These are phyloP conservation scores for Willisornis vidua DNA, from an alignment of 2,113 vertebrate genomes.

Conservation along the genomic window DNA sequence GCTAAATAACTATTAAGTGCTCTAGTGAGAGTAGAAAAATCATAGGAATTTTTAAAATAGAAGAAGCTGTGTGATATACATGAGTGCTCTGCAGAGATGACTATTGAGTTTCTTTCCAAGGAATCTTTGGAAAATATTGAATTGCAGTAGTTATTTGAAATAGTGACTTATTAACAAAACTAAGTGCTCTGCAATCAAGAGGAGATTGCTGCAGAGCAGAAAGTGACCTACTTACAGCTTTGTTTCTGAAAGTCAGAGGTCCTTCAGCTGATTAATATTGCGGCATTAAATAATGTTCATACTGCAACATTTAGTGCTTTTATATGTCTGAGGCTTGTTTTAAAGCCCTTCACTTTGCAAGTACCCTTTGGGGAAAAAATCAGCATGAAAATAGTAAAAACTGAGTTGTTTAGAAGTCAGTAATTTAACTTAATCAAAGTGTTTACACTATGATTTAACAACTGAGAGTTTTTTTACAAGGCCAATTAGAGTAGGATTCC, in stretches of 20 bases:
- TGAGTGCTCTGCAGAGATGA: background rate
- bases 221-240: background rate
- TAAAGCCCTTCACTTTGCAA: background rate
- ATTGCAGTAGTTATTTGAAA: background rate
- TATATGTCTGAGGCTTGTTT: background rate
- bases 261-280: background rate
- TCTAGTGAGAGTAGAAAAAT: background rate
- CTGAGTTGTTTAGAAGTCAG: background rate
- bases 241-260: constrained; percentile 13
- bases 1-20: background rate
- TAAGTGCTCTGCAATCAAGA: background rate
- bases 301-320: background rate
- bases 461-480: background rate
- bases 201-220: background rate
- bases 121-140: background rate
- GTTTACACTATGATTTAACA: background rate
- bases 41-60: background rate
- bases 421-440: background rate
- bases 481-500: background rate
- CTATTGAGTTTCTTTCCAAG: background rate
- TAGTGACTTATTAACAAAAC: background rate
- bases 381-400: background rate
- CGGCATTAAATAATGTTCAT: background rate
- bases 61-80: background rate
- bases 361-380: background rate